A percentile compares a stretch with the other conserved stretches of the same genome.
Evolutionary conservation across 2,888 invertebrate genomes (phyloP).

Genomic region (Deroplatys truncata): DNA sequence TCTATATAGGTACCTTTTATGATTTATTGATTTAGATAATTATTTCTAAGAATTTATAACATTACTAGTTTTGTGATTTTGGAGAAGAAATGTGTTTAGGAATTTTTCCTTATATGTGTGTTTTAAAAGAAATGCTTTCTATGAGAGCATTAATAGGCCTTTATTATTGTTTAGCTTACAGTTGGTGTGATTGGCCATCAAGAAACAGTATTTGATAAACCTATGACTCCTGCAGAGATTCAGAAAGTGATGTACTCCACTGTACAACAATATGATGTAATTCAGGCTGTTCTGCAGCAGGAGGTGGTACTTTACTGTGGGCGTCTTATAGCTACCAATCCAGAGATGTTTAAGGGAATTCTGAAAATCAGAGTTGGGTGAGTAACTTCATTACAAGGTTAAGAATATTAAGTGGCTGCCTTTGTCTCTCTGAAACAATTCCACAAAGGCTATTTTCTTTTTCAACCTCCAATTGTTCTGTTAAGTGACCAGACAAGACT

Average conservation of each 20-base stretch:
- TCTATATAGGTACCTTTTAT: no score
- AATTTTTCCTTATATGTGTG: no score
- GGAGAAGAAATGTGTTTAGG: no score
- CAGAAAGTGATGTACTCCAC: constrained; percentile 87
- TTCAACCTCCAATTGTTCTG: no score
- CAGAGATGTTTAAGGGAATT: constrained; percentile 93
- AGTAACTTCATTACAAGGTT: constrained; percentile 22
- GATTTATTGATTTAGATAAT: no score
- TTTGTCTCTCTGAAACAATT: background rate
- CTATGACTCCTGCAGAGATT: constrained; percentile 94
- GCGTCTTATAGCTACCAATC: constrained; percentile 85
- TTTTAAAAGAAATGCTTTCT: no score
- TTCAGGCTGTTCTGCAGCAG: constrained; percentile 89
- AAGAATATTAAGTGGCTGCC: background rate
- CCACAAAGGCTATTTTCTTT: no score
- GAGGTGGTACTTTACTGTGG: constrained; percentile 93
- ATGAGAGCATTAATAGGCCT: background rate
- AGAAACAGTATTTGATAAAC: constrained; percentile 96
- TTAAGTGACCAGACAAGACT: no score
- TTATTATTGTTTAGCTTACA: constrained; percentile 58
- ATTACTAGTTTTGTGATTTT: no score
- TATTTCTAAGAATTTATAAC: no score
- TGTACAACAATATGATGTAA: constrained; percentile 85
- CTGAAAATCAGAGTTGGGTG: constrained; percentile 72
- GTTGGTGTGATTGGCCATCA: constrained; percentile 92